Evolutionary conservation across 1,140 invertebrate species (phyloP), one percentile per base, ranked within the genome.

Genomic region (Pogonus chalceus): DNA sequence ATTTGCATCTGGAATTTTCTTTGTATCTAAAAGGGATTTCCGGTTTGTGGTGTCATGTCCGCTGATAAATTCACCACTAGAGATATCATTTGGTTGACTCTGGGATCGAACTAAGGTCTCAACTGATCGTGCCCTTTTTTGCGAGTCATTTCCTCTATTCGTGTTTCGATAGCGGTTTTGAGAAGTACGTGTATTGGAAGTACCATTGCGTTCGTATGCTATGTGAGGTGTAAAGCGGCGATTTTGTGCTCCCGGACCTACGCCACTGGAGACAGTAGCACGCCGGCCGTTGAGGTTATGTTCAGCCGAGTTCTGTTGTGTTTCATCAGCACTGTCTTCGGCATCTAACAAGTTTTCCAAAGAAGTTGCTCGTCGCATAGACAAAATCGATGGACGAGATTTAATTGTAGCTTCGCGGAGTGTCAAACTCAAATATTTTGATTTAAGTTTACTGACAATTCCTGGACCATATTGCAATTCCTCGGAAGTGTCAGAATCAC

Each of bases 391-490:
- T 2, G 76, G 78, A 21, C 83, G 74, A n/a, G 73, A 73, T 51
- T 78, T 77, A 56, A 65, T 72, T 26, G 76, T 76, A 39, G 74
- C 74, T 58, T 88, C 84, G 7, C 88, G 75, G 49, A 89, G 69
- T 1, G 87, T 86, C 31, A 92, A 73, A 63, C 85, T 89, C 53
- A 92, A 76, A 67, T 91, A 92, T 61, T 87, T 85, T 63, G 85
- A 86, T 64, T 88, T 83, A 39, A 93, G 74, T 62, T 85, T 86
- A 60, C 87, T 89, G 2, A 95, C 91, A 62, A 95, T 93, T 4
- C 91, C 91, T 9, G 91, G 91, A 0, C 91, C 91, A 72, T 94
- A 95, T 59, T 86, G 83, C 18, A 92, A 69, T 63, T 92, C 90
- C 71, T 92, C 88, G 50, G 75, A 81, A 56, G 74, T 78, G 62